These are phyloP conservation scores for Pterophyllum scalare DNA, from an alignment of 2,113 vertebrate species.

Conservation along the genomic window DNA sequence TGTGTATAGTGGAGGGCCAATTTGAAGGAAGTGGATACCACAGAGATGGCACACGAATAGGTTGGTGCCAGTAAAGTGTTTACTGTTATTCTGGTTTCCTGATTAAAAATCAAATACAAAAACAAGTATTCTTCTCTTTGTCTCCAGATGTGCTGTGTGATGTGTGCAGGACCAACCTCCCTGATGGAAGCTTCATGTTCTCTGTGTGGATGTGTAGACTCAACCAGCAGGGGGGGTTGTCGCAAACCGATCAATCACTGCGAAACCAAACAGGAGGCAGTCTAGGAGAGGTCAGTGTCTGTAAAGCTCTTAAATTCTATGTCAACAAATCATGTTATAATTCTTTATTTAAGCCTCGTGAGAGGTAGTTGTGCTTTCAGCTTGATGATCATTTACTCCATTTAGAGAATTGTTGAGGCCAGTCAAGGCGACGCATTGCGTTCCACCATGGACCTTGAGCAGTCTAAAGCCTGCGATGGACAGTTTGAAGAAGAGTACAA, in stretches of 20 bases:
- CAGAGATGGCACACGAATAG: slow-evolving; percentile 86
- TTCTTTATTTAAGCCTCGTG: neutral
- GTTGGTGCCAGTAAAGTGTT: slow-evolving; percentile 73
- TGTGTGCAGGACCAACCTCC: slow-evolving; percentile 79
- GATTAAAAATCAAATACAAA: neutral
- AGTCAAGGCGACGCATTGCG: slow-evolving; percentile 75
- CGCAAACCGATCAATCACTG: slow-evolving; percentile 68
- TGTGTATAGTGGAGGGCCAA: slow-evolving; percentile 80
- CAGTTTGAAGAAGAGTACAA: slow-evolving; percentile 85
- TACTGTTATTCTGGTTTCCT: neutral
- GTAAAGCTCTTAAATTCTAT: neutral
- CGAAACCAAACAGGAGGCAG: slow-evolving; percentile 71
- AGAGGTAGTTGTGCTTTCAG: neutral
- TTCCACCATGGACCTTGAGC: slow-evolving; percentile 83
- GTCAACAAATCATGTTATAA: neutral
- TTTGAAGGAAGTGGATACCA: slow-evolving; percentile 87
- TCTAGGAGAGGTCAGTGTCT: slow-evolving; percentile 77
- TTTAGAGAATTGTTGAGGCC: slow-evolving; percentile 75
- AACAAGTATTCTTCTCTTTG: neutral
- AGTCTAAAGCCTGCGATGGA: slow-evolving; percentile 88
- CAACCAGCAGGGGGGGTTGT: slow-evolving; percentile 75
- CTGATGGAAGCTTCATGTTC: slow-evolving; percentile 79
- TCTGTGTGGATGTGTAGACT: slow-evolving; percentile 89
- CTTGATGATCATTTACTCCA: neutral
- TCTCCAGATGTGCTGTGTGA: slow-evolving; percentile 86